These are phyloP conservation scores for Thecocarcelia acutangulata DNA, from an alignment of 2,888 invertebrate genomes.

Conservation along the genomic window DNA sequence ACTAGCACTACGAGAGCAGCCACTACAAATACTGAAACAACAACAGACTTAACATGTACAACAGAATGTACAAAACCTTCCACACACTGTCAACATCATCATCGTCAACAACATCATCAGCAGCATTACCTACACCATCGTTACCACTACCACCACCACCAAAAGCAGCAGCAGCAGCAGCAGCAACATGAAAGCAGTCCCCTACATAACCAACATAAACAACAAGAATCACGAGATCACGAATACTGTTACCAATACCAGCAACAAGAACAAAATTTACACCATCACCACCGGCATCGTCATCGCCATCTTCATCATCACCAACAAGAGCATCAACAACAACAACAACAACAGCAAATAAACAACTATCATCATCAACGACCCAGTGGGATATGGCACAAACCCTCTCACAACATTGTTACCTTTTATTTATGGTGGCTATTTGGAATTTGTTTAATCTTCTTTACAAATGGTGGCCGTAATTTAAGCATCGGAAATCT, in stretches of 20 bases:
- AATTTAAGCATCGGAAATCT: slow-evolving; percentile 69
- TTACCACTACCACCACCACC: slow-evolving; percentile 31
- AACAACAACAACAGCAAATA: slow-evolving; percentile 51
- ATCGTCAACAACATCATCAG: slow-evolving; percentile 31
- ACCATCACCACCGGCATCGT: slow-evolving; percentile 49
- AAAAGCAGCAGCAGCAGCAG: slow-evolving; percentile 27
- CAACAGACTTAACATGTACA: slow-evolving; percentile 63
- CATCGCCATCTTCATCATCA: slow-evolving; percentile 46
- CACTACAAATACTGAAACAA: slow-evolving; percentile 48
- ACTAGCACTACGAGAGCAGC: slow-evolving; percentile 39
- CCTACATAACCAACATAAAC: slow-evolving; percentile 41
- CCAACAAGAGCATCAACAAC: slow-evolving; percentile 43
- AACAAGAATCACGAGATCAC: slow-evolving; percentile 48
- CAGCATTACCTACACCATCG: slow-evolving; percentile 41
- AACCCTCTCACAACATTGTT: slow-evolving; percentile 68
- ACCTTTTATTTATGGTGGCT: slow-evolving; percentile 77
- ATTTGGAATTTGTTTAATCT: slow-evolving; percentile 76
- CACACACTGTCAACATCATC: slow-evolving; percentile 58
- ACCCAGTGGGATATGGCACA: slow-evolving; percentile 65
- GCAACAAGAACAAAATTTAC: slow-evolving; percentile 37
- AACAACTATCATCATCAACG: slow-evolving; percentile 53
- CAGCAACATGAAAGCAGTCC: slow-evolving; percentile 38
- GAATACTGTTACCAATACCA: slow-evolving; percentile 9
- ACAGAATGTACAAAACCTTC: slow-evolving; percentile 60
- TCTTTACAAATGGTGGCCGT: slow-evolving; percentile 74